Evolutionary conservation across 2,113 vertebrate species (phyloP).

Genomic region (Macquaria australasica): DNA sequence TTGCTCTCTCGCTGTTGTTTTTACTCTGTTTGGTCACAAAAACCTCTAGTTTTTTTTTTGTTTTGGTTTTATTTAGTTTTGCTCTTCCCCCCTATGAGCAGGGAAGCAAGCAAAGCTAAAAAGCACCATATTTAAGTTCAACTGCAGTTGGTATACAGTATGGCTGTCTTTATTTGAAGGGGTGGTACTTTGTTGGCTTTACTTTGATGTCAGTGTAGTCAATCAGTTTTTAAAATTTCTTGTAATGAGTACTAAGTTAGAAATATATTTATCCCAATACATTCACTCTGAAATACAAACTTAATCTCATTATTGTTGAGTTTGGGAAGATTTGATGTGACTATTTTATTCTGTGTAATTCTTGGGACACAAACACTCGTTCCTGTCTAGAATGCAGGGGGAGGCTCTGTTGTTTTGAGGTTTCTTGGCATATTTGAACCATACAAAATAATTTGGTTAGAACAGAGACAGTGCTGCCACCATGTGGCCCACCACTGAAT

Average conservation of each 20-base stretch:
- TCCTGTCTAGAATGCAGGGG: neutral
- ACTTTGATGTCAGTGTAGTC: neutral
- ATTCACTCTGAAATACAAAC: neutral
- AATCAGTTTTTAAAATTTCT: neutral
- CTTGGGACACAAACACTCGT: neutral
- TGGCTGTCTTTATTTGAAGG: neutral
- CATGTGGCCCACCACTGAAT: conserved; percentile 49
- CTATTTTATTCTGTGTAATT: neutral
- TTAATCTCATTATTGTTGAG: neutral
- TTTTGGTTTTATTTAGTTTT: neutral
- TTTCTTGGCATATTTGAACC: neutral
- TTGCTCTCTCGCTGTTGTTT: neutral
- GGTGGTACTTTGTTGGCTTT: neutral
- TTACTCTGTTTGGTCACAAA: neutral
- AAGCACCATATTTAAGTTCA: neutral
- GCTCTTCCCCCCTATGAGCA: neutral
- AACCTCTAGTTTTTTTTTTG: neutral
- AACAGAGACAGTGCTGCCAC: conserved; percentile 60
- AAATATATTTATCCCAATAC: neutral
- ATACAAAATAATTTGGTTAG: neutral
- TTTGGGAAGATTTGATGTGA: neutral
- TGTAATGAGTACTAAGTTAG: neutral
- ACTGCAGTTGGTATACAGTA: neutral
- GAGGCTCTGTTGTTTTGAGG: neutral
- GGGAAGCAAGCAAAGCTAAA: neutral